These are phyloP conservation scores for Cryptophagus acutangulus DNA, from an alignment of 2,888 invertebrate species.

Conservation along the genomic window DNA sequence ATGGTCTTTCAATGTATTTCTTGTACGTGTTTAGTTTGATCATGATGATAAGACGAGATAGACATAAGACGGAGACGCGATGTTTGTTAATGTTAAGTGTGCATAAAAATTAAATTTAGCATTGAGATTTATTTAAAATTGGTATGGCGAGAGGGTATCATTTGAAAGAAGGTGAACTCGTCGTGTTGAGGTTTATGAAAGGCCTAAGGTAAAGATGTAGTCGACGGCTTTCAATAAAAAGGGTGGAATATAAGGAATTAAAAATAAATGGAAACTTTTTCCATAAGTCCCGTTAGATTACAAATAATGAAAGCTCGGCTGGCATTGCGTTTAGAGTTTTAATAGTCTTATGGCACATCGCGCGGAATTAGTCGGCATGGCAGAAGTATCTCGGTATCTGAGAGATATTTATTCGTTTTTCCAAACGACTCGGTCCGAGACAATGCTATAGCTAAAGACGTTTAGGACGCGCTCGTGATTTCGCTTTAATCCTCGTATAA, in stretches of 20 bases:
- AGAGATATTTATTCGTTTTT: slow-evolving; percentile 50
- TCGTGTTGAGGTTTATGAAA: too few relatives aligned
- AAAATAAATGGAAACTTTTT: slow-evolving; percentile 52
- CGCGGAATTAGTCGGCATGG: slow-evolving; percentile 46
- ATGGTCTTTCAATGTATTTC: too few relatives aligned
- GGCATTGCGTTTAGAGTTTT: slow-evolving; percentile 50
- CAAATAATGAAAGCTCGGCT: slow-evolving; percentile 49
- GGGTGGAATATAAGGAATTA: slow-evolving; percentile 49
- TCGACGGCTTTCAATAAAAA: slow-evolving; percentile 45
- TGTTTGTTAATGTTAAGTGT: too few relatives aligned
- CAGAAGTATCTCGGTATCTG: slow-evolving; percentile 36
- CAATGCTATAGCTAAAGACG: slow-evolving; percentile 43
- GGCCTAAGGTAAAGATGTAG: too few relatives aligned
- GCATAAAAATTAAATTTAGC: too few relatives aligned
- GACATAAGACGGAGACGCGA: too few relatives aligned
- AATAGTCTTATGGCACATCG: slow-evolving; percentile 49
- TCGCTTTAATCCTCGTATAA: slow-evolving; percentile 52
- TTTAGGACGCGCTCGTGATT: slow-evolving; percentile 45
- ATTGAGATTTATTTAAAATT: too few relatives aligned
- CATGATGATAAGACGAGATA: too few relatives aligned
- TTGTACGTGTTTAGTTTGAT: too few relatives aligned
- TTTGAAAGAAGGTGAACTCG: slow-evolving; percentile 37
- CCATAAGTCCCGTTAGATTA: slow-evolving; percentile 49
- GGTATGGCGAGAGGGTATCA: slow-evolving; percentile 31
- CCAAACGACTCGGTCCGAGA: slow-evolving; percentile 50